Evolutionary conservation across 2,888 invertebrate genomes (phyloP).

Genomic region (Pristionchus entomophagus): DNA sequence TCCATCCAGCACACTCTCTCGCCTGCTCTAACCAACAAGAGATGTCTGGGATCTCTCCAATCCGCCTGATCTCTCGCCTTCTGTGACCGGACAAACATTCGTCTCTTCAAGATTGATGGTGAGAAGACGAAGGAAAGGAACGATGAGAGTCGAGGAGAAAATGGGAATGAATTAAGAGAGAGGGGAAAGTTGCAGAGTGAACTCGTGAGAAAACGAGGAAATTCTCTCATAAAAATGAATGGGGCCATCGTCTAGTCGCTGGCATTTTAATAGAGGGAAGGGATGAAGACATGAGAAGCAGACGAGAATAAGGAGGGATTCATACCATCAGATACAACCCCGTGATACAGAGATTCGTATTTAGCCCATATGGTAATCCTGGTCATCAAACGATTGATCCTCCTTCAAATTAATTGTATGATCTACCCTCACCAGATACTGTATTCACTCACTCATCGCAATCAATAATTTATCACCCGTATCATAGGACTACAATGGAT

Average conservation of each 20-base stretch:
- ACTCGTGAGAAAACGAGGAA: not conserved
- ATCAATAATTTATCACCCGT: not conserved
- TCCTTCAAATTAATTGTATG: too few species aligned
- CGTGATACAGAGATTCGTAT: too few species aligned
- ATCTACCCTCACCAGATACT: too few species aligned
- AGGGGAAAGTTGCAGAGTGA: slow-evolving; percentile 27
- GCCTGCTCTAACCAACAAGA: not conserved
- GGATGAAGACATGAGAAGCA: not conserved
- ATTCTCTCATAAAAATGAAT: slow-evolving; percentile 1
- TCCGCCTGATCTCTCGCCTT: not conserved
- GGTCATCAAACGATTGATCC: too few species aligned
- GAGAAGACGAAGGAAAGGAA: not conserved
- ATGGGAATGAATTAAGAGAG: too few species aligned
- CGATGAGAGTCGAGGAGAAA: not conserved
- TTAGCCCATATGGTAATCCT: too few species aligned
- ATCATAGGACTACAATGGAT: not conserved
- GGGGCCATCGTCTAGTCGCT: slow-evolving; percentile 12
- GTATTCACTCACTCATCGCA: too few species aligned
- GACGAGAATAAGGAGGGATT: not conserved
- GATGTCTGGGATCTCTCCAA: not conserved
- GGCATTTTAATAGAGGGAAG: not conserved
- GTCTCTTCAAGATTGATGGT: not conserved
- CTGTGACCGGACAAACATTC: not conserved
- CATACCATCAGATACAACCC: too few species aligned
- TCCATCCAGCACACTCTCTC: not conserved